Percentiles rank a stretch among this genome's conserved stretches.
Conservation (phyloP, 2,888 invertebrate species). For the Copidosoma aretas region DNA sequence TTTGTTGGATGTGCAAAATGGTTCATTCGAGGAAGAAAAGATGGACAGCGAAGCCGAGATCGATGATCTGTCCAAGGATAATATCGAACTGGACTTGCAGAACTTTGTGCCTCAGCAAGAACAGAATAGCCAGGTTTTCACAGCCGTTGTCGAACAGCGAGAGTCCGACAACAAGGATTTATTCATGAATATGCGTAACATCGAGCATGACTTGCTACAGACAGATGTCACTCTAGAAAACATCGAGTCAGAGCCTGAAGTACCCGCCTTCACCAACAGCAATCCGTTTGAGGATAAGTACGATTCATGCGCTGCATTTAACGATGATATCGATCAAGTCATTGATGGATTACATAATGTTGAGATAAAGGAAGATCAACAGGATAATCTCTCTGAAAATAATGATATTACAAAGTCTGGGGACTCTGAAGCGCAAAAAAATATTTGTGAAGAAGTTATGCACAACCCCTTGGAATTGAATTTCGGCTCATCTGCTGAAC, state of each 20-base stretch:
- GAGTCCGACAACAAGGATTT: slow-evolving; percentile 34
- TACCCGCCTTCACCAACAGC: slow-evolving; percentile 15
- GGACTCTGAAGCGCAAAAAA: slow-evolving; percentile 9
- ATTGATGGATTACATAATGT: slow-evolving; percentile 13
- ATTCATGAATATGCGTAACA: slow-evolving; percentile 33
- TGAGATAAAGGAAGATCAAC: slow-evolving; percentile 1
- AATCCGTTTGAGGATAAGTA: slow-evolving; percentile 34
- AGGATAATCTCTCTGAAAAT: background rate
- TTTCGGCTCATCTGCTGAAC: slow-evolving; percentile 36
- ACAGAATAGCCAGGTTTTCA: slow-evolving; percentile 31
- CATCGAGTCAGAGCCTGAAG: background rate
- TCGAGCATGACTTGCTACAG: slow-evolving; percentile 2
- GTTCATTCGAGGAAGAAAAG: slow-evolving; percentile 19
- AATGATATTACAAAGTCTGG: background rate
- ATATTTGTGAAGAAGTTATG: slow-evolving; percentile 21
- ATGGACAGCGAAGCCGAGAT: slow-evolving; percentile 19
- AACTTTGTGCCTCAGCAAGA: slow-evolving; percentile 28
- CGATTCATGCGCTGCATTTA: background rate
- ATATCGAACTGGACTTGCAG: slow-evolving; percentile 28
- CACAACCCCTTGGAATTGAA: slow-evolving; percentile 34
- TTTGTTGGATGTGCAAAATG: slow-evolving; percentile 37
- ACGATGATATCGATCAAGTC: slow-evolving; percentile 6
- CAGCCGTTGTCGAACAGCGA: slow-evolving; percentile 22
- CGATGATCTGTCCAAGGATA: slow-evolving; percentile 24
- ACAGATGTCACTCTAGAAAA: background rate